phyloP scores from a whole-genome alignment of 2,888 invertebrate species.

The Drosophila anceps region DNA sequence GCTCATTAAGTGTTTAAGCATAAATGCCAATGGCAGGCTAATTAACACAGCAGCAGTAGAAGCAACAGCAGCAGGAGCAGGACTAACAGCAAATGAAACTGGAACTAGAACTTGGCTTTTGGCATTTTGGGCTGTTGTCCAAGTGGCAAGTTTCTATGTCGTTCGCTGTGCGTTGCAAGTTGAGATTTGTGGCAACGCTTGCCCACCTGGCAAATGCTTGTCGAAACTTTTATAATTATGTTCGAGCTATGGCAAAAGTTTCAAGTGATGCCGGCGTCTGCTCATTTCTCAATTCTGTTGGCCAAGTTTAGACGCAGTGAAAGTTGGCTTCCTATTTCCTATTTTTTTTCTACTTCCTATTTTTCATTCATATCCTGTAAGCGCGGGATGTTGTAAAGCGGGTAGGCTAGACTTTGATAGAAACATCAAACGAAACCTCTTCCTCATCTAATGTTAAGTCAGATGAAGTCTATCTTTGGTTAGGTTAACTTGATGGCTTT shows the following conservation, averaged over 20 bases:
- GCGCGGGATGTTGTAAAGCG: not conserved
- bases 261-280: constrained; percentile 68
- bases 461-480: not conserved
- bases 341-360: constrained; percentile 1
- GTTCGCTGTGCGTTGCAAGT: constrained; percentile 28
- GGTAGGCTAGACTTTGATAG: not conserved
- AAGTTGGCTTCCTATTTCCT: constrained; percentile 56
- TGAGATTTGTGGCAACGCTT: constrained; percentile 61
- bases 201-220: constrained; percentile 80
- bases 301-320: constrained; percentile 73
- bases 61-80: not conserved
- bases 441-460: not conserved
- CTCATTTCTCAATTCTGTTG: constrained; percentile 75
- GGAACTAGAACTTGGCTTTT: constrained; percentile 55
- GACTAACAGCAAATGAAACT: constrained; percentile 4
- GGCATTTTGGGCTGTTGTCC: constrained; percentile 59
- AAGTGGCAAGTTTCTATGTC: constrained; percentile 12
- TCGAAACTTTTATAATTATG: constrained; percentile 82
- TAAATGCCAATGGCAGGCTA: constrained; percentile 81
- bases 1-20: constrained; percentile 79
- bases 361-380: constrained; percentile 27
- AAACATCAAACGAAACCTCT: not conserved
- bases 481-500: too few relatives aligned
- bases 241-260: constrained; percentile 80
- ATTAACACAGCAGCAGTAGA: constrained; percentile 56